These are phyloP conservation scores for Ambastaia sidthimunki DNA, from an alignment of 2,797 vertebrate species.

Conservation along the genomic window DNA sequence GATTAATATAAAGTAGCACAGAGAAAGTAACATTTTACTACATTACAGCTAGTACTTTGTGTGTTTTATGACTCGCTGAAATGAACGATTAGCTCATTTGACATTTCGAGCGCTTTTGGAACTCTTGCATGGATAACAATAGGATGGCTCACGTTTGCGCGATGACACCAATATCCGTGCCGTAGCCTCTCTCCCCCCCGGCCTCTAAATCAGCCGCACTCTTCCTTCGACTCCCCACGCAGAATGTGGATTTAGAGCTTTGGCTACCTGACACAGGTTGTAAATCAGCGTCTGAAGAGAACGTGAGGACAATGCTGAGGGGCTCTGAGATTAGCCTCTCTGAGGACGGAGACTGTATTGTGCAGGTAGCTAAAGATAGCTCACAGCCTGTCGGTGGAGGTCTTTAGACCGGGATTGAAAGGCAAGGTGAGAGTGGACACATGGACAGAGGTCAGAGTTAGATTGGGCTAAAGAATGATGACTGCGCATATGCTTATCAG, in stretches of 20 bases:
- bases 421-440: conserved; percentile 53
- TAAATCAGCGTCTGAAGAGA: conserved; percentile 51
- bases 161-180: conserved; percentile 32
- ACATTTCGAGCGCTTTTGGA: conserved; percentile 34
- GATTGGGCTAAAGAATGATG: conserved; percentile 39
- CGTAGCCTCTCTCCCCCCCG: conserved; percentile 29
- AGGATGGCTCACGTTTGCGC: conserved; percentile 21
- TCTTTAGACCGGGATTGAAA: conserved; percentile 32
- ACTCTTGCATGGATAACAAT: conserved; percentile 39
- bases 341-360: conserved; percentile 29
- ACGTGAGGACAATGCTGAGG: conserved; percentile 49
- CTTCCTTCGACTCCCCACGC: conserved; percentile 14
- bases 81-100: conserved; percentile 39
- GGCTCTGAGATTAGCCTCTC: conserved; percentile 45
- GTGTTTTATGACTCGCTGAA: conserved; percentile 16
- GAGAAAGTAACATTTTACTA: conserved; percentile 14
- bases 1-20: conserved; percentile 1
- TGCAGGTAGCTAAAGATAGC: conserved; percentile 49
- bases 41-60: conserved; percentile 18
- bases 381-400: conserved; percentile 36
- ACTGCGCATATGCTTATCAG: conserved; percentile 49
- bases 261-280: conserved; percentile 43
- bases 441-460: conserved; percentile 36
- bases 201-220: conserved; percentile 47
- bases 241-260: conserved; percentile 44